A percentile compares a stretch with the other conserved stretches of the same genome.
Evolutionary conservation across 2,888 invertebrate genomes (phyloP).

Genomic region (Cephus sareptanus): DNA sequence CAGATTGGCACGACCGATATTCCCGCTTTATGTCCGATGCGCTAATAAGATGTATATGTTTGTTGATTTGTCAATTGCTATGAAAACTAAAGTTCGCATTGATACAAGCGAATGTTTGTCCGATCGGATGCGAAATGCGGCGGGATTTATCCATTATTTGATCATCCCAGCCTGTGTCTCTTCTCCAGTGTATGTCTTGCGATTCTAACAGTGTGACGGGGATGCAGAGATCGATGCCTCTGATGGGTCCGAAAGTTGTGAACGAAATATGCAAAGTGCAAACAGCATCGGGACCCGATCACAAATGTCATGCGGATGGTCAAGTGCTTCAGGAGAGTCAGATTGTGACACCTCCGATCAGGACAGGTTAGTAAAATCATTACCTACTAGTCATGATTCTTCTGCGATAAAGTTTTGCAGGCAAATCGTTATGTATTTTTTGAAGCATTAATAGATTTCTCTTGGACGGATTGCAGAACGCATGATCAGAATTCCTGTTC

Average conservation of each 20-base stretch:
- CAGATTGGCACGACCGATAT: neutral
- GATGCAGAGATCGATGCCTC: slow-evolving; percentile 58
- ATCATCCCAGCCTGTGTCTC: slow-evolving; percentile 47
- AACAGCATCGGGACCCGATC: neutral
- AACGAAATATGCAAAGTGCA: neutral
- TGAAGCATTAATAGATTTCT: neutral
- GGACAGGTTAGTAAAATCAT: neutral
- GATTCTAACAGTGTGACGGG: slow-evolving; percentile 65
- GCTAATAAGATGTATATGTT: neutral
- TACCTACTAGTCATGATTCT: neutral
- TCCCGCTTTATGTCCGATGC: neutral
- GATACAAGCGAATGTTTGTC: neutral
- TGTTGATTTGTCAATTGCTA: neutral
- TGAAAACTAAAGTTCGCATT: neutral
- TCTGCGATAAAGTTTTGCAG: neutral
- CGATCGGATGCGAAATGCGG: slow-evolving; percentile 10
- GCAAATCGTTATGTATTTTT: neutral
- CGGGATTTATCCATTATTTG: slow-evolving; percentile 12
- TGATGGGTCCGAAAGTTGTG: slow-evolving; percentile 29
- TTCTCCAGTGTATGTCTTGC: slow-evolving; percentile 56
- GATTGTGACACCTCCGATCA: neutral
- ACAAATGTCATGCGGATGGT: neutral
- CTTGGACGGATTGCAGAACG: neutral
- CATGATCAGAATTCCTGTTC: neutral
- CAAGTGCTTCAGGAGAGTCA: neutral